These are phyloP conservation scores for Petrophora chlorosata DNA, from an alignment of 2,888 invertebrate genomes.

Conservation along the genomic window DNA sequence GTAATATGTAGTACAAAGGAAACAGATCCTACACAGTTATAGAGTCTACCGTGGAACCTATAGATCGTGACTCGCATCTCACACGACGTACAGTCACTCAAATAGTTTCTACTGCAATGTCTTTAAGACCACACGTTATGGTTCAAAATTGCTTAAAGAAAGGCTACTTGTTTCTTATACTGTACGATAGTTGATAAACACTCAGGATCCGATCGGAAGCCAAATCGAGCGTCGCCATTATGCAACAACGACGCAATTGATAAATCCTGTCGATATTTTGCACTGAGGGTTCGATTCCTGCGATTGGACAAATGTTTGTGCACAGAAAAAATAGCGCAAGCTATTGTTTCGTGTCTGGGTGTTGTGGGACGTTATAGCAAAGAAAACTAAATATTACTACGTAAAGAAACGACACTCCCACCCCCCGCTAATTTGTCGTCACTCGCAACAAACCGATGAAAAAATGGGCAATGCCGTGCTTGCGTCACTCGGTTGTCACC, in stretches of 20 bases:
- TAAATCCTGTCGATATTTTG: too few species aligned
- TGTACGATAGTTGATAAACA: constrained; percentile 35
- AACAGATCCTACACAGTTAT: constrained; percentile 28
- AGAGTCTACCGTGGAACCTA: constrained; percentile 34
- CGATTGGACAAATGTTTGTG: too few species aligned
- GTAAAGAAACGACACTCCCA: too few species aligned
- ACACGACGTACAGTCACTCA: constrained; percentile 36
- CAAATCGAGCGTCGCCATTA: constrained; percentile 26
- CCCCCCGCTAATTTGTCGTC: too few species aligned
- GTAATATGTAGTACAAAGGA: constrained; percentile 30
- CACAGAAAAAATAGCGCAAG: too few species aligned
- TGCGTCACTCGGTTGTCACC: too few species aligned
- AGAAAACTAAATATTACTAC: too few species aligned
- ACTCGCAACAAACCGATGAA: too few species aligned
- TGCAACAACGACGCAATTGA: constrained; percentile 20
- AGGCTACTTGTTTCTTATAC: background rate
- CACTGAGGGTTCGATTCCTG: too few species aligned
- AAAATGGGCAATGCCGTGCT: too few species aligned
- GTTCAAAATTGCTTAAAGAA: background rate
- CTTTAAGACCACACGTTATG: background rate
- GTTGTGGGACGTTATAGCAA: too few species aligned
- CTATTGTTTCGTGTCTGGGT: too few species aligned
- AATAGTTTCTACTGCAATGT: background rate
- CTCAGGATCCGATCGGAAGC: constrained; percentile 34
- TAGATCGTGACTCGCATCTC: constrained; percentile 59